Conservation (phyloP, 2,888 invertebrate genomes). For the Latrodectus hesperus region DNA sequence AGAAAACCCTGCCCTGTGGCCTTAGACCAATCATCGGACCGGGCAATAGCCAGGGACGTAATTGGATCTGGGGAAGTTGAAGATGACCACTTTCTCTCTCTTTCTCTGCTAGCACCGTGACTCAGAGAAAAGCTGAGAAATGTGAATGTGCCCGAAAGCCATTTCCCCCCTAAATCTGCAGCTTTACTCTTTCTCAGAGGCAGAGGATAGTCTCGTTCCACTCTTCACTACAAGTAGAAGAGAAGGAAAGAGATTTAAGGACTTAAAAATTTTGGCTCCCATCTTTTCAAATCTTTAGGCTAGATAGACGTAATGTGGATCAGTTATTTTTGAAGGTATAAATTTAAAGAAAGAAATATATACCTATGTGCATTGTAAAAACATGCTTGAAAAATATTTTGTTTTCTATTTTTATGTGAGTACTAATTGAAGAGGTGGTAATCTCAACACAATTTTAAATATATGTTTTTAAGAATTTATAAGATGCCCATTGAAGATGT, state of each 20-base stretch:
- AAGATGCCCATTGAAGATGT: too few species aligned
- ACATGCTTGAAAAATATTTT: too few species aligned
- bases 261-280: background rate
- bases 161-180: slow-evolving; percentile 47
- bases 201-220: background rate
- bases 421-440: too few species aligned
- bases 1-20: slow-evolving; percentile 40
- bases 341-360: too few species aligned
- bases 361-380: too few species aligned
- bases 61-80: slow-evolving; percentile 56
- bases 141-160: slow-evolving; percentile 42
- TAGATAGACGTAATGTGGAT: too few species aligned
- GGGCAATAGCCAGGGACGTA: slow-evolving; percentile 43
- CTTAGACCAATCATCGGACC: slow-evolving; percentile 45
- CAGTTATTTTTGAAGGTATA: too few species aligned
- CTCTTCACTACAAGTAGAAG: background rate
- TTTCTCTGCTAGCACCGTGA: slow-evolving; percentile 4
- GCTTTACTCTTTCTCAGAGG: slow-evolving; percentile 32
- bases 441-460: too few species aligned
- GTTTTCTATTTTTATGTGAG: too few species aligned
- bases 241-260: background rate
- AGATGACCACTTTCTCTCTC: slow-evolving; percentile 38
- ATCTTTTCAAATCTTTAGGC: background rate
- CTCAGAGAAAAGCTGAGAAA: slow-evolving; percentile 30
- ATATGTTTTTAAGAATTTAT: too few species aligned